A percentile compares a stretch with the other conserved stretches of the same genome.
Conservation (phyloP, 1,140 invertebrate genomes). For the Grapholita molesta region DNA sequence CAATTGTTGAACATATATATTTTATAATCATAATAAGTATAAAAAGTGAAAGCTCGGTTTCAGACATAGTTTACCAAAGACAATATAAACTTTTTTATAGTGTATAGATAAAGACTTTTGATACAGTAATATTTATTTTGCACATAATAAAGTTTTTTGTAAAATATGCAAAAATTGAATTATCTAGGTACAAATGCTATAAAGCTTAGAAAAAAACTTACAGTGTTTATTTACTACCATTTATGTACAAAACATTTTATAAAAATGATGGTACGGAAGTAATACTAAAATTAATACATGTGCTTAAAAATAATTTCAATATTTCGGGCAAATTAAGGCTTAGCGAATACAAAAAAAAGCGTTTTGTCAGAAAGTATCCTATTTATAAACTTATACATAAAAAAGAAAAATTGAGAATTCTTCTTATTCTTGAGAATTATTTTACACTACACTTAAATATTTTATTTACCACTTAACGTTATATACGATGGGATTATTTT, state of each 20-base stretch:
- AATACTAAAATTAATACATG: not conserved
- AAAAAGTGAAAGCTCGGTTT: not conserved
- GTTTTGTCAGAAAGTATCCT: not conserved
- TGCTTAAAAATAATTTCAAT: too few relatives aligned
- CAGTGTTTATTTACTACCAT: constrained; percentile 34
- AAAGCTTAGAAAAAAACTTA: constrained; percentile 19
- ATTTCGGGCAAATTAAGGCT: not conserved
- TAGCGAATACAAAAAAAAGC: not conserved
- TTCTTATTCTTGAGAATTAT: not conserved
- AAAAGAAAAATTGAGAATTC: not conserved
- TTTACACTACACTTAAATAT: not conserved
- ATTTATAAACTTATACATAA: not conserved
- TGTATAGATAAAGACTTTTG: not conserved
- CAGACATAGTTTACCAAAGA: not conserved
- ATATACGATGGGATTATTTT: constrained; percentile 13
- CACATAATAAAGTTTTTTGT: too few relatives aligned
- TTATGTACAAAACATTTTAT: constrained; percentile 63
- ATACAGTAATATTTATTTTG: too few relatives aligned
- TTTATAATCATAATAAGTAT: not conserved
- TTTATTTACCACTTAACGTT: not conserved
- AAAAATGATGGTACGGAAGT: constrained; percentile 63
- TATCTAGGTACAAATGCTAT: not conserved
- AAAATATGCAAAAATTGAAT: not conserved
- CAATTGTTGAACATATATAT: not conserved
- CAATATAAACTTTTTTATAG: not conserved